Evolutionary conservation across 2,888 invertebrate species (phyloP).

Genomic region (Parascotia fuliginaria): DNA sequence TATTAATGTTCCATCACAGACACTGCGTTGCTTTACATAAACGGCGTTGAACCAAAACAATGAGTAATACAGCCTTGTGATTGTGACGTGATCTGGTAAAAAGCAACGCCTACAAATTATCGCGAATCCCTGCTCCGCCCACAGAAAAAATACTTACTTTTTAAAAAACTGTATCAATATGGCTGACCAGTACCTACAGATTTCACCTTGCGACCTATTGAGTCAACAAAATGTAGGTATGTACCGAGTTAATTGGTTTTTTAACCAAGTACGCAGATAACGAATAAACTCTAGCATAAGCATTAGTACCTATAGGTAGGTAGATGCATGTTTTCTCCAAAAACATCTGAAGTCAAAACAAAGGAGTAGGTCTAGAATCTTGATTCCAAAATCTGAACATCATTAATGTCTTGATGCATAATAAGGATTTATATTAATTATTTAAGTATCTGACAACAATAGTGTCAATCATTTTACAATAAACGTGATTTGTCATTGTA

Average conservation of each 20-base stretch:
- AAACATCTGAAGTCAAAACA: too few species aligned
- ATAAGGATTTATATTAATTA: too few species aligned
- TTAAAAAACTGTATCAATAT: slow-evolving; percentile 54
- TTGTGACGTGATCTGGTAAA: slow-evolving; percentile 60
- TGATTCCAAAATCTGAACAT: background rate
- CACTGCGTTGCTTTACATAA: too few species aligned
- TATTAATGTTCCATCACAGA: too few species aligned
- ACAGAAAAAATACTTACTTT: slow-evolving; percentile 62
- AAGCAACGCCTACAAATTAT: slow-evolving; percentile 76
- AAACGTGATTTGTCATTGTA: slow-evolving; percentile 35
- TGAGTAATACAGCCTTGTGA: slow-evolving; percentile 76
- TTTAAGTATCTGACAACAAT: background rate
- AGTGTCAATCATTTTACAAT: background rate
- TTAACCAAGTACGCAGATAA: background rate
- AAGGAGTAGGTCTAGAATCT: too few species aligned
- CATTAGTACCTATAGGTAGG: too few species aligned
- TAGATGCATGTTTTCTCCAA: too few species aligned
- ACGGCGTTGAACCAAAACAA: slow-evolving; percentile 47
- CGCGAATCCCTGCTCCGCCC: slow-evolving; percentile 75
- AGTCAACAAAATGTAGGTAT: too few species aligned
- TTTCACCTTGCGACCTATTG: slow-evolving; percentile 15
- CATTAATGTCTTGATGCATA: background rate
- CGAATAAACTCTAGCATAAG: too few species aligned
- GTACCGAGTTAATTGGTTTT: background rate
- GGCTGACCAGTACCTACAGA: slow-evolving; percentile 49